Percentiles rank a stretch among this genome's conserved stretches.
Evolutionary conservation across 2,888 invertebrate species (phyloP).

Genomic region (Agapetus fuscipes): DNA sequence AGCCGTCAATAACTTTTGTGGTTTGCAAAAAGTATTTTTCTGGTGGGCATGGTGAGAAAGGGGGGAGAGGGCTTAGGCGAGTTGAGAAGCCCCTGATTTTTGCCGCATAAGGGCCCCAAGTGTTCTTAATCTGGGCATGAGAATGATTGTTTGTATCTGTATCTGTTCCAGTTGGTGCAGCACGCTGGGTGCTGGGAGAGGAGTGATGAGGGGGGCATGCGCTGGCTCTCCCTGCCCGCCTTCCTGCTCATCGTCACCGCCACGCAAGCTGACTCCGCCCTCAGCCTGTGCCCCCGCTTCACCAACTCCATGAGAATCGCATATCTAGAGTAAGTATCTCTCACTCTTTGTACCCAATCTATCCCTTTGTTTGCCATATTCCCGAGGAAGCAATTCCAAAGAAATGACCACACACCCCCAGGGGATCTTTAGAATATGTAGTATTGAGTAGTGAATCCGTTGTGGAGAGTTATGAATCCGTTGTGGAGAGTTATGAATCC

Average conservation of each 20-base stretch:
- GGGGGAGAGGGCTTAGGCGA: too few species aligned
- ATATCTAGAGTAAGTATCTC: constrained; percentile 9
- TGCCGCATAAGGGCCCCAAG: too few species aligned
- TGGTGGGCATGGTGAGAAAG: too few species aligned
- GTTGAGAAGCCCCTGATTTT: too few species aligned
- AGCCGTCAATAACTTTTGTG: too few species aligned
- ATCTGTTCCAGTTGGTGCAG: constrained; percentile 19
- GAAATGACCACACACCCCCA: neutral
- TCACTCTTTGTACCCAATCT: constrained; percentile 33
- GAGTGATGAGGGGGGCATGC: constrained; percentile 18
- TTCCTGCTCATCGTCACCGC: constrained; percentile 25
- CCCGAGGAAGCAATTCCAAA: too few species aligned
- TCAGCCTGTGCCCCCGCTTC: constrained; percentile 14
- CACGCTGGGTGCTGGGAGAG: constrained; percentile 23
- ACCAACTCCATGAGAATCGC: constrained; percentile 12
- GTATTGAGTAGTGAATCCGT: too few species aligned
- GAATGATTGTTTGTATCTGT: neutral
- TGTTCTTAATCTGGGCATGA: neutral
- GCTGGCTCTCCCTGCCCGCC: constrained; percentile 28
- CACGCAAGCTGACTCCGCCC: constrained; percentile 8
- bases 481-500: too few species aligned
- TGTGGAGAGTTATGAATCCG: too few species aligned
- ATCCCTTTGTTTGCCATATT: too few species aligned
- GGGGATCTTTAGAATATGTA: too few species aligned
- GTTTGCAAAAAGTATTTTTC: too few species aligned